These are phyloP conservation scores for Drosophila nikananu DNA, from an alignment of 1,140 invertebrate genomes.

Conservation along the genomic window DNA sequence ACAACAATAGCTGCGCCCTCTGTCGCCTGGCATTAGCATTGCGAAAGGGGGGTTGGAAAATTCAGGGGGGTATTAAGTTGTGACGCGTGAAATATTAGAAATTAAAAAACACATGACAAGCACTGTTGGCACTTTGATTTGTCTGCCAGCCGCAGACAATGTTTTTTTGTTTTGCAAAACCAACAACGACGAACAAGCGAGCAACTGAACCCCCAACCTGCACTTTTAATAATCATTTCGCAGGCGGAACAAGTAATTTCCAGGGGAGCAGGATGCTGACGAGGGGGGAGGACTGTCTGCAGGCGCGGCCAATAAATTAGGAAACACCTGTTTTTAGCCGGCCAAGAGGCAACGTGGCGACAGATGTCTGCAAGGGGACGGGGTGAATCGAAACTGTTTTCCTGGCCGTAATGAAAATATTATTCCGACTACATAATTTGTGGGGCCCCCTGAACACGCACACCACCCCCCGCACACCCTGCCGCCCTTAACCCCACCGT, in stretches of 20 bases:
- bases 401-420: slow-evolving; percentile 73
- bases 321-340: slow-evolving; percentile 75
- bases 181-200: background rate
- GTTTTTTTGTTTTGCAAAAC: slow-evolving; percentile 1
- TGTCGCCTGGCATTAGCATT: slow-evolving; percentile 43
- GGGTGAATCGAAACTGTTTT: slow-evolving; percentile 48
- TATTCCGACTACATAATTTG: slow-evolving; percentile 75
- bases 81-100: slow-evolving; percentile 81
- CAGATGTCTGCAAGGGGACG: slow-evolving; percentile 54
- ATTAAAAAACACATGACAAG: slow-evolving; percentile 83
- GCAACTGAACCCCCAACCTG: background rate
- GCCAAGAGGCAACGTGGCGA: slow-evolving; percentile 41
- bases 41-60: background rate
- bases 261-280: background rate
- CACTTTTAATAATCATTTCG: slow-evolving; percentile 65
- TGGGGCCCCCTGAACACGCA: slow-evolving; percentile 19
- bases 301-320: slow-evolving; percentile 72
- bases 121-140: slow-evolving; percentile 73
- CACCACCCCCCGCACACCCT: background rate
- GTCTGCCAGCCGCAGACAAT: slow-evolving; percentile 67
- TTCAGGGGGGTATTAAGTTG: background rate
- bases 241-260: slow-evolving; percentile 34
- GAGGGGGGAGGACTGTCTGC: slow-evolving; percentile 1
- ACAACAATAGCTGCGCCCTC: slow-evolving; percentile 68
- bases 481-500: slow-evolving; percentile 18